Conservation (phyloP, 2,797 vertebrate genomes). For the Australoheros facetus region DNA sequence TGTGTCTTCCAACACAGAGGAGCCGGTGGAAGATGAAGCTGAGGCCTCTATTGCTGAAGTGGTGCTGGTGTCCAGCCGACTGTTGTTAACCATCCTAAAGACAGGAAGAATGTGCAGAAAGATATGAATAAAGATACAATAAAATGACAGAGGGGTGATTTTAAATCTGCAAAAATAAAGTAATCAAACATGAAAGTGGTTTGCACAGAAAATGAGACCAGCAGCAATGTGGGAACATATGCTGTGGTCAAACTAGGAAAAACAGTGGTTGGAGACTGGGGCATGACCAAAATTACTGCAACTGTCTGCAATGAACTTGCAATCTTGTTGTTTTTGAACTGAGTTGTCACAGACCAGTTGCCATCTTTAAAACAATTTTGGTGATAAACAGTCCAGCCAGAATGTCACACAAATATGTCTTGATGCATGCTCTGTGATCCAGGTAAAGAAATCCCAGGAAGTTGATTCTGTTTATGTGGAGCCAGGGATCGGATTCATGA, state of each 20-base stretch:
- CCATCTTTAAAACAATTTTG: not conserved
- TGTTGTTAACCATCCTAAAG: slow-evolving; percentile 76
- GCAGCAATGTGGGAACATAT: not conserved
- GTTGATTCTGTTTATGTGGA: not conserved
- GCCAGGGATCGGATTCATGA: not conserved
- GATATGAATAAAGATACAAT: not conserved
- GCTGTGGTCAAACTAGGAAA: not conserved
- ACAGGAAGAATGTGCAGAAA: not conserved
- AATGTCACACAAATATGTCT: not conserved
- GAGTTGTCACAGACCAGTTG: not conserved
- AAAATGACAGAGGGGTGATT: not conserved
- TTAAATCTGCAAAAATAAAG: not conserved
- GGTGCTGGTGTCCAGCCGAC: slow-evolving; percentile 65
- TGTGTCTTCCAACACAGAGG: slow-evolving; percentile 62
- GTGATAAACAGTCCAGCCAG: not conserved
- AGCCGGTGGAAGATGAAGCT: slow-evolving; percentile 64
- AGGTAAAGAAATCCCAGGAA: not conserved
- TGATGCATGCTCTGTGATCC: not conserved
- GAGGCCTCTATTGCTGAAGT: slow-evolving; percentile 63
- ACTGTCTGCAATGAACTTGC: not conserved
- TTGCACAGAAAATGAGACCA: not conserved
- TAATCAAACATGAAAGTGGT: not conserved
- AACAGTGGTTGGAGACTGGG: not conserved
- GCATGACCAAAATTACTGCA: not conserved
- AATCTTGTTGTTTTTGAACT: not conserved